A percentile compares a stretch with the other conserved stretches of the same genome.
phyloP scores from a whole-genome alignment of 2,797 vertebrate species.

The Scyliorhinus canicula region DNA sequence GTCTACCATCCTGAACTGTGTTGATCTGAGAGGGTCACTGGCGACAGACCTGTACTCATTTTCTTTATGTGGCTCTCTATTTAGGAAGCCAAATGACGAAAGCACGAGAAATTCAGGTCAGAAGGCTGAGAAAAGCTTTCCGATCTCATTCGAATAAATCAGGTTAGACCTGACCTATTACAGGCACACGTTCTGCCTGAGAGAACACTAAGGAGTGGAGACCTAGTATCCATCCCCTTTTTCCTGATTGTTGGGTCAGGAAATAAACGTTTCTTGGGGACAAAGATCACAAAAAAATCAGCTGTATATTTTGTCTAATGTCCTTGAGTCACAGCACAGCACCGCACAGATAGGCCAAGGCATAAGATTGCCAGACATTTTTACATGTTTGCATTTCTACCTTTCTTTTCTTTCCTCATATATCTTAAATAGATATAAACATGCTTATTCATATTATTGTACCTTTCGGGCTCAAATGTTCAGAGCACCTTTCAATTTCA shows the following conservation, averaged over 20 bases:
- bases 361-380: not conserved
- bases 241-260: not conserved
- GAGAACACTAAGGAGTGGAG: not conserved
- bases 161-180: not conserved
- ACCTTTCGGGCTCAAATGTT: not conserved
- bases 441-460: not conserved
- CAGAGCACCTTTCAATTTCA: constrained; percentile 4
- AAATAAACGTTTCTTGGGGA: not conserved
- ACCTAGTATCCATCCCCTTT: not conserved
- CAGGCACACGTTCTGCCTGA: not conserved
- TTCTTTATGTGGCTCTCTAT: not conserved
- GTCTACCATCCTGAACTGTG: not conserved
- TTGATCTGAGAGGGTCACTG: not conserved
- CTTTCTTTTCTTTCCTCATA: not conserved
- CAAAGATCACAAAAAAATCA: not conserved
- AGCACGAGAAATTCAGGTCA: not conserved
- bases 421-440: not conserved
- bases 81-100: not conserved
- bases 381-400: not conserved
- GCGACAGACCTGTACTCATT: not conserved
- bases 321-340: not conserved
- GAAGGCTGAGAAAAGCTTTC: not conserved
- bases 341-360: not conserved
- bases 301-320: not conserved
- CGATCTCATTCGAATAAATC: not conserved